phyloP scores from a whole-genome alignment of 1,140 invertebrate species.

The Trichonephila clavipes region DNA sequence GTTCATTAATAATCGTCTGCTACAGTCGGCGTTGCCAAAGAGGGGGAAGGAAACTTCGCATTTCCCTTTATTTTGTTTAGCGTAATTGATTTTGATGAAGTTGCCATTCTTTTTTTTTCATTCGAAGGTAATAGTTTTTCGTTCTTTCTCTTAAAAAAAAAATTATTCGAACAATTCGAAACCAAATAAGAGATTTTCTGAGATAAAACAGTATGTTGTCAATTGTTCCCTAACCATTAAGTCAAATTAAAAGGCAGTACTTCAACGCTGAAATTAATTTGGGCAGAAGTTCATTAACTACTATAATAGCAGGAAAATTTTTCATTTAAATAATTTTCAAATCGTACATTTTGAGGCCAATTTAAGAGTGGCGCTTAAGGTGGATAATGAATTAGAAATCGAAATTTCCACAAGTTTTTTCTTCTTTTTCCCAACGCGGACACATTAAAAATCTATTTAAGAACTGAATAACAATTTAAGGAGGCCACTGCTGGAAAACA shows the following conservation, averaged over 20 bases:
- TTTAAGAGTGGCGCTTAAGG: background rate
- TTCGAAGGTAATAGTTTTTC: slow-evolving; percentile 19
- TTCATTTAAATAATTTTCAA: background rate
- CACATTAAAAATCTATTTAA: background rate
- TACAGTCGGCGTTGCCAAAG: background rate
- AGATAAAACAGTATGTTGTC: slow-evolving; percentile 26
- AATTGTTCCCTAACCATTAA: slow-evolving; percentile 2
- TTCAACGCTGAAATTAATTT: slow-evolving; percentile 15
- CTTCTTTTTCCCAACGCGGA: background rate
- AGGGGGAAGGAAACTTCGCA: background rate
- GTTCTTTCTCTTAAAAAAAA: background rate
- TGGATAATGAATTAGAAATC: background rate
- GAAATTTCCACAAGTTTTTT: background rate
- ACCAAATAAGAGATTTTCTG: background rate
- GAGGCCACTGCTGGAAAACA: too few relatives aligned
- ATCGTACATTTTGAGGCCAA: background rate
- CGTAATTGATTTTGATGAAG: slow-evolving; percentile 57
- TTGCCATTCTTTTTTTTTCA: background rate
- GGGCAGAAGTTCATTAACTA: background rate
- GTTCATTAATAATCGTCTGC: slow-evolving; percentile 58
- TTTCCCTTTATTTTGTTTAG: background rate
- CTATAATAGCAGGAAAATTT: background rate
- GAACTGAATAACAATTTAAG: background rate
- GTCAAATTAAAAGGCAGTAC: background rate
- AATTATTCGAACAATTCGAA: background rate